Percentiles rank a stretch among this genome's conserved stretches.
Conservation (phyloP, 2,113 vertebrate species). For the Dascyllus trimaculatus region DNA sequence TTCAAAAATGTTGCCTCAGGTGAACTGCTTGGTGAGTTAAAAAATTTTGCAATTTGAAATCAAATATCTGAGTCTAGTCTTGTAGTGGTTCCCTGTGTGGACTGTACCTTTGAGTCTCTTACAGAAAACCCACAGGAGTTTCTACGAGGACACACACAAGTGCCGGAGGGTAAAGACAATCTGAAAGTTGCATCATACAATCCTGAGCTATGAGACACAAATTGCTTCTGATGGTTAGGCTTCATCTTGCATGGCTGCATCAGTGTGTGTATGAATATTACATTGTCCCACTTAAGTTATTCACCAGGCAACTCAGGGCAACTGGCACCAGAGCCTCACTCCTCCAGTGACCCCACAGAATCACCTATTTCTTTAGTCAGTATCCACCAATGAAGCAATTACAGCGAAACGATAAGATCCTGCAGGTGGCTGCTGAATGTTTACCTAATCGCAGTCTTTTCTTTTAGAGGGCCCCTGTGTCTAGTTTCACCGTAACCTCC, state of each 20-base stretch:
- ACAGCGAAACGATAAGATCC: neutral
- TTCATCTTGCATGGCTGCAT: neutral
- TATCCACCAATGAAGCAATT: no score
- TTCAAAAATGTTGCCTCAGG: slow-evolving; percentile 62
- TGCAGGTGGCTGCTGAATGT: neutral
- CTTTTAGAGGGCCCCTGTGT: neutral
- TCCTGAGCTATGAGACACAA: neutral
- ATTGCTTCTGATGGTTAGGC: neutral
- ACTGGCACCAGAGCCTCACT: neutral
- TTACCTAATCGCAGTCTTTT: neutral
- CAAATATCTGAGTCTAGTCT: neutral
- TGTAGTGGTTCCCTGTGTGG: neutral
- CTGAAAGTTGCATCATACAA: no score
- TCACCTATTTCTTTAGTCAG: neutral
- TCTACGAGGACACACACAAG: no score
- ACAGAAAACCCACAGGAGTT: neutral
- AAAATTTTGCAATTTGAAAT: slow-evolving; percentile 26
- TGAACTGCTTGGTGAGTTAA: slow-evolving; percentile 37
- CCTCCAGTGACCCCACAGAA: neutral
- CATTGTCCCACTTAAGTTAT: neutral
- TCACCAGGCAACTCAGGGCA: no score
- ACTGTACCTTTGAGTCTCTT: neutral
- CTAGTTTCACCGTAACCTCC: neutral
- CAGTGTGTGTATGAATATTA: neutral
- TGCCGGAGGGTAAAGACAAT: no score